Evolutionary conservation across 2,888 invertebrate genomes (phyloP).

Genomic region (Dioctria linearis): DNA sequence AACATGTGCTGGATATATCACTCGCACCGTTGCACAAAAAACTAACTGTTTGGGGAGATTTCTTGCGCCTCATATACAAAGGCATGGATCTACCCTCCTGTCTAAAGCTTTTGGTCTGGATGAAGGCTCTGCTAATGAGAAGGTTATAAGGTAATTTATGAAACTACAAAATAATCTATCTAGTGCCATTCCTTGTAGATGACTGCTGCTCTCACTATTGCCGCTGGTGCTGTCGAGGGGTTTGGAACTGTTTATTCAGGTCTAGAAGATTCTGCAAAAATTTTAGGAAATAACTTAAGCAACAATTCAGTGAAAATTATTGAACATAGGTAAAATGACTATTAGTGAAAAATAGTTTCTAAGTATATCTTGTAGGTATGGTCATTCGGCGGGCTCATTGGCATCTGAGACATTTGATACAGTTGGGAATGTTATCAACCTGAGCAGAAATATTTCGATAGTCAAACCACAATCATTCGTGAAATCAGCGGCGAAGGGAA

Average conservation of each 20-base stretch:
- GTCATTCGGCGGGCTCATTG: slow-evolving; percentile 77
- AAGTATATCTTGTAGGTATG: slow-evolving; percentile 74
- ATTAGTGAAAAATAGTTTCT: slow-evolving; percentile 19
- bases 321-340: slow-evolving; percentile 75
- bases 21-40: slow-evolving; percentile 77
- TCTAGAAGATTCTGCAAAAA: slow-evolving; percentile 79
- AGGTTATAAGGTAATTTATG: slow-evolving; percentile 65
- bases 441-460: slow-evolving; percentile 77
- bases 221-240: slow-evolving; percentile 81
- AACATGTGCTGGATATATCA: slow-evolving; percentile 77
- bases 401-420: slow-evolving; percentile 79
- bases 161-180: neutral
- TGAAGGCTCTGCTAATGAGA: slow-evolving; percentile 73
- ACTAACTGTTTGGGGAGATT: slow-evolving; percentile 78
- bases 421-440: slow-evolving; percentile 79
- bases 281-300: slow-evolving; percentile 77
- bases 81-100: slow-evolving; percentile 76
- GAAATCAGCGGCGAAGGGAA: slow-evolving; percentile 76
- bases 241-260: slow-evolving; percentile 81
- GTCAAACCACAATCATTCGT: slow-evolving; percentile 79
- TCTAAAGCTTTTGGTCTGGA: slow-evolving; percentile 74
- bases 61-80: slow-evolving; percentile 79
- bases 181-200: slow-evolving; percentile 59
- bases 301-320: slow-evolving; percentile 83
- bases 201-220: slow-evolving; percentile 77